Evolutionary conservation across 2,888 invertebrate species (phyloP), one percentile per base, ranked within the genome.

Genomic region (Chrysodeixis includens): DNA sequence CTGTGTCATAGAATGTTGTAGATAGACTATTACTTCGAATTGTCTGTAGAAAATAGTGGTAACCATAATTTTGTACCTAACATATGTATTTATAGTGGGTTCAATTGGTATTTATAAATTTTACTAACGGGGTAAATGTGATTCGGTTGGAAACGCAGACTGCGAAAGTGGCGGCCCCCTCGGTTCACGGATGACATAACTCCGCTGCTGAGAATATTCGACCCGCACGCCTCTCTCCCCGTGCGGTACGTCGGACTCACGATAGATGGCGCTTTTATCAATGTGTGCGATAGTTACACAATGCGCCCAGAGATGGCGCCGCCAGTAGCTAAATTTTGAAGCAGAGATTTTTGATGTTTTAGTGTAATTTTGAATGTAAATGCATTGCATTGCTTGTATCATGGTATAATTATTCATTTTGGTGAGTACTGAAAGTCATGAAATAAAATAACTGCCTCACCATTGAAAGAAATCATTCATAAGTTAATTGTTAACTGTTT

Each of bases 151-250:
- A 88, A 90, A 91, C 85, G 84, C 94, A 97, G 97, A 93, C 96
- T 96, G 90, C 97, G 97, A 95, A 97, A 97, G 93, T 98, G 98
- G 98, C 97, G 97, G 86, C 97, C 97, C 88, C 97, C 97, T 83
- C 96, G 97, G 93, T 97, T 97, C 96, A 96, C 96, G 84, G 97
- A 97, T 86, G 97, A 97, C 95, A 97, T 97, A 90, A 97, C 97
- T 88, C 97, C 97, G 93, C 95, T 97, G 92, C 96, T 97, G 94
- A 96, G 97, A 92, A 96, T 97, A 93, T 97, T 97, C 95, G 97
- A 97, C 96, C 97, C 96, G 81, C 95, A 96, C 87, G 96, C 97
- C 86, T 95, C 96, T 82, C 94, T 93, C 69, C 93, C 94, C 76
- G 78, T 84, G 91, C 95, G 95, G 95, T 95, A 95, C 89, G 95